Evolutionary conservation across 2,797 vertebrate genomes (phyloP).

Genomic region (Petrocephalus sullivani): DNA sequence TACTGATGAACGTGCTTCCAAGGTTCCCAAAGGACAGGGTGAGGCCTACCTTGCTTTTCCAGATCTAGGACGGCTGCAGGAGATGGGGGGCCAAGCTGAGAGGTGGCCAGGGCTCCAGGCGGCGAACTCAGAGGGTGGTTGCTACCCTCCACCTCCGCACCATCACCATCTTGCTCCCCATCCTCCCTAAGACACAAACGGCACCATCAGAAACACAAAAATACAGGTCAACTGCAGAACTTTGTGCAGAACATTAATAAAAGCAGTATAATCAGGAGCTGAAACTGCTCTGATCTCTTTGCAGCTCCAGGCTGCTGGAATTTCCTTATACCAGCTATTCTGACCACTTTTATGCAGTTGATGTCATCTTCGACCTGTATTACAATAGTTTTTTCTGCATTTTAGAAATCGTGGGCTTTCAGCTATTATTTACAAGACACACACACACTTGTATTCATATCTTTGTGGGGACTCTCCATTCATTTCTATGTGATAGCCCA

Average conservation of each 20-base stretch:
- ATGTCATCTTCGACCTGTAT: not conserved
- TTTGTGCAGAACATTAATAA: too few relatives aligned
- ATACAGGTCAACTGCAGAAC: not conserved
- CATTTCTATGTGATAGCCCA: too few relatives aligned
- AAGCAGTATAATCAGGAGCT: not conserved
- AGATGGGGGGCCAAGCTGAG: constrained; percentile 57
- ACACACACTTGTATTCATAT: not conserved
- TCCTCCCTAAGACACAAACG: constrained; percentile 66
- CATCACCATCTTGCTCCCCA: constrained; percentile 74
- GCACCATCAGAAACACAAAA: not conserved
- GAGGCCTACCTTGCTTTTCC: constrained; percentile 64
- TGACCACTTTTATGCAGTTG: too few relatives aligned
- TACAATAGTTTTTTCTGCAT: not conserved
- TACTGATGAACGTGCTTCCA: not conserved
- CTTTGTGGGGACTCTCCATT: too few relatives aligned
- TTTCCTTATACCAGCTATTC: not conserved
- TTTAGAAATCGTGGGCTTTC: not conserved
- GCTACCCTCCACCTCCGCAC: constrained; percentile 65
- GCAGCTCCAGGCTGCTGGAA: not conserved
- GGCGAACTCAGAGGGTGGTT: constrained; percentile 57
- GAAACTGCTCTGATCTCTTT: not conserved
- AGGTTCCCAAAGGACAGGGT: not conserved
- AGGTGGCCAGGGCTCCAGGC: constrained; percentile 51
- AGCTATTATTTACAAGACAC: not conserved
- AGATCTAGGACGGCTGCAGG: constrained; percentile 58